Base-by-base conservation (phyloP, 2,888 invertebrate species). In the Steinernema hermaphroditum region DNA sequence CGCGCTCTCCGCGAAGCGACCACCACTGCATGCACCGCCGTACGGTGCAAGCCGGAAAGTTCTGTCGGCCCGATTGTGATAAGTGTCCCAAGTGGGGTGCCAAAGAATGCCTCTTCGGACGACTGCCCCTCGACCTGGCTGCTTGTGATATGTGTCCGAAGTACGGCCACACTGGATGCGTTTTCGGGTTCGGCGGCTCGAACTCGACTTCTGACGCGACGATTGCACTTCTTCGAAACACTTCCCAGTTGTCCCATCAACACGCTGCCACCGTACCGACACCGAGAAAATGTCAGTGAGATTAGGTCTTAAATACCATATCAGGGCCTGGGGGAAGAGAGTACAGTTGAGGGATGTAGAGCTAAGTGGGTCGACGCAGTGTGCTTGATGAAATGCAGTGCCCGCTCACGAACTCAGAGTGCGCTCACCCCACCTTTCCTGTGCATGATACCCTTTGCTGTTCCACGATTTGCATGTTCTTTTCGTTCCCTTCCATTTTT, bases 31-130 rank as follows among this genome's bases (percentile, higher is more conserved):
- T 57, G 27, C 75, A 75, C 34, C 71, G 75, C 27, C 37, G 54
- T 29, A 54, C 44, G 14, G 77, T 77, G 27, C 77, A 72, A 24
- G 69, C 70, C 27, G 78, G 77, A 34, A 44, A 74, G 46, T 78
- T 75, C 41, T 78, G 78, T 68, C 71, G 73, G 8, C 73, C 75
- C 43, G 72, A 76, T 44, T 78, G 78, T 43, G 76, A 78, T 43
- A 74, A 78, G 49, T 78, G 78, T 71, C 77, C 77, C 14, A 74
- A 68, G 49, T 75, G 74, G 77, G 78, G 78, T 43, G 78, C 78
- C 62, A 75, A 72, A 43, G 73, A 72, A 62, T 78, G 78, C 44
- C 69, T 78, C 62, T 78, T 76, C 72, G 75, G 76, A 50, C 41
- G 70, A 37, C 75, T 46, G 19, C 75, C 71, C 37, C 49, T 37